Conservation (phyloP, 2,113 vertebrate genomes). For the Melanerpes aurifrons region DNA sequence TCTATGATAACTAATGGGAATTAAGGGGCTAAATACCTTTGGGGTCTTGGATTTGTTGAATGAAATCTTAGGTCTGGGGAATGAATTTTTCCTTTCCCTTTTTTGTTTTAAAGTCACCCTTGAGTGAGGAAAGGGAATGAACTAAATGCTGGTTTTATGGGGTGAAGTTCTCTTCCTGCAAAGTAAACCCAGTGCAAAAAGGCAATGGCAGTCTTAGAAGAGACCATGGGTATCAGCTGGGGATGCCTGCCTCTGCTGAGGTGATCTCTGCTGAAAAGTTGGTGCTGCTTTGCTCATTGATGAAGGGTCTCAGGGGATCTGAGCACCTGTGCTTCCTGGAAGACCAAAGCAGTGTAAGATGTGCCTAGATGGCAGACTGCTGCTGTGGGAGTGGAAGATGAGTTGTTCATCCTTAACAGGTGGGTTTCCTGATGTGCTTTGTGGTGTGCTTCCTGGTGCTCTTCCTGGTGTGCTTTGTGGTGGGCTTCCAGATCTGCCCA, state of each 20-base stretch:
- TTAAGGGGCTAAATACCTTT: not conserved
- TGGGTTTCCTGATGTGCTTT: too few species aligned
- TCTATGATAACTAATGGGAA: conserved; percentile 10
- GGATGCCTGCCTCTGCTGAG: not conserved
- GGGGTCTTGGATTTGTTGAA: not conserved
- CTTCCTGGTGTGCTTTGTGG: too few species aligned
- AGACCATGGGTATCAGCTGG: not conserved
- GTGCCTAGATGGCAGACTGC: rapidly evolving
- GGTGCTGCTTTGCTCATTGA: not conserved
- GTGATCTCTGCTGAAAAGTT: not conserved
- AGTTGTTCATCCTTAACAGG: not conserved
- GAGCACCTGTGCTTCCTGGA: not conserved
- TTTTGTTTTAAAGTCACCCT: not conserved
- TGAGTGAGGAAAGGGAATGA: not conserved
- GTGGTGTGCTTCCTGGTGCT: too few species aligned
- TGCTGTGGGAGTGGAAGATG: not conserved
- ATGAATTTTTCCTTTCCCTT: not conserved
- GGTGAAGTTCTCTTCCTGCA: not conserved
- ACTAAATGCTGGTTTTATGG: not conserved
- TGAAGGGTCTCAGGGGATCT: not conserved
- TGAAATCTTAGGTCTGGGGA: not conserved
- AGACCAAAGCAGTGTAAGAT: not conserved
- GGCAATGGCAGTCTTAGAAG: not conserved
- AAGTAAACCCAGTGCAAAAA: not conserved
- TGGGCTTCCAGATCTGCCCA: not conserved